These are phyloP conservation scores for Nannobrachium achirus DNA, from an alignment of 2,113 vertebrate species.

Conservation along the genomic window DNA sequence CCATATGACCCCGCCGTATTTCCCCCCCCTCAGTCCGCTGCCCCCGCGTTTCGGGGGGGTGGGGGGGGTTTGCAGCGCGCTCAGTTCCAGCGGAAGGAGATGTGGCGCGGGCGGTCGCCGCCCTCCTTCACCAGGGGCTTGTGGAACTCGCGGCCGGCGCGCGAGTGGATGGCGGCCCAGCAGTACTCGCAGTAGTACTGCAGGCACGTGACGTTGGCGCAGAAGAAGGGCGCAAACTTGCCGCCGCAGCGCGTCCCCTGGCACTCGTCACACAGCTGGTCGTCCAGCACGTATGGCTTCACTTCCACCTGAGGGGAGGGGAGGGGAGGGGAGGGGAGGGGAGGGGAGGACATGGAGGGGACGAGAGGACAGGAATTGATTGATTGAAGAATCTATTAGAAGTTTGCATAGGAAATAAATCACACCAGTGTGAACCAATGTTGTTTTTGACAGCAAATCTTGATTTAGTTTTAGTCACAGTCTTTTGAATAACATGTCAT, in stretches of 20 bases:
- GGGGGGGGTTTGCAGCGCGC: too few relatives aligned
- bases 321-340: slow-evolving; percentile 22
- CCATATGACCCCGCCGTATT: slow-evolving; percentile 59
- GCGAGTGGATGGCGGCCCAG: slow-evolving; percentile 99
- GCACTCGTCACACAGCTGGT: slow-evolving; percentile 99
- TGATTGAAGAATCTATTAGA: too few relatives aligned
- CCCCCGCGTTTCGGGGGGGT: slow-evolving; percentile 1
- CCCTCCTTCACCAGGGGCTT: slow-evolving; percentile 99
- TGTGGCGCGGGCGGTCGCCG: slow-evolving; percentile 97
- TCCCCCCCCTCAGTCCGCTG: slow-evolving; percentile 45
- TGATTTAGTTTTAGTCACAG: too few relatives aligned
- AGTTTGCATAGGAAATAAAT: too few relatives aligned
- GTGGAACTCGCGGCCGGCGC: slow-evolving; percentile 98
- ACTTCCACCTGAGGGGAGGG: slow-evolving; percentile 92
- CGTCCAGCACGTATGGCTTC: slow-evolving; percentile 99
- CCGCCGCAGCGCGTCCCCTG: slow-evolving; percentile 98
- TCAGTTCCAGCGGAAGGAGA: slow-evolving; percentile 99
- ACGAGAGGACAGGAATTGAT: slow-evolving; percentile 32
- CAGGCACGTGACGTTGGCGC: slow-evolving; percentile 99
- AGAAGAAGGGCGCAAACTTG: slow-evolving; percentile 99
- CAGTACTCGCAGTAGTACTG: slow-evolving; percentile 99
- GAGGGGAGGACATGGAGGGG: background rate
- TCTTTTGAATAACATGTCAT: too few relatives aligned
- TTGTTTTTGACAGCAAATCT: too few relatives aligned
- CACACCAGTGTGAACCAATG: too few relatives aligned